These are phyloP conservation scores for Bostrychus sinensis DNA, from an alignment of 2,113 vertebrate genomes.

Conservation along the genomic window DNA sequence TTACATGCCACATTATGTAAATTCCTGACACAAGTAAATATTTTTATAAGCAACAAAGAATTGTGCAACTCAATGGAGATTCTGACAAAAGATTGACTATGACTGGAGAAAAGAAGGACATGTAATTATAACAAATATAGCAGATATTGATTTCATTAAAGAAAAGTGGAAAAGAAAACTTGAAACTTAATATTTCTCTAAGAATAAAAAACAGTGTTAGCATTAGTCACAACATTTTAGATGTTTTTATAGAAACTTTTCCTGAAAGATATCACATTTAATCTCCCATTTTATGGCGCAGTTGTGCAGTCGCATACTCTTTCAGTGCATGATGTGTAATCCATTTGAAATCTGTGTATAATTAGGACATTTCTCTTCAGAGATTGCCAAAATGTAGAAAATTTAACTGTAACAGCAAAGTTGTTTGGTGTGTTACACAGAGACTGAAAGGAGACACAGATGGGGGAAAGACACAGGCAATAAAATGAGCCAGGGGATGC, in stretches of 20 bases:
- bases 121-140: neutral
- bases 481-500: slow-evolving; percentile 54
- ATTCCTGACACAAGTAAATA: neutral
- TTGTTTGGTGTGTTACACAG: neutral
- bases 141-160: slow-evolving; percentile 21
- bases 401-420: neutral
- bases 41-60: neutral
- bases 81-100: neutral
- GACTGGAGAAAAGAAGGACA: neutral
- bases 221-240: neutral
- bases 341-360: neutral
- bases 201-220: slow-evolving; percentile 5
- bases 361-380: neutral
- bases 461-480: slow-evolving; percentile 25
- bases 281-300: neutral
- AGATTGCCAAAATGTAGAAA: slow-evolving; percentile 4
- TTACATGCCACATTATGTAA: neutral
- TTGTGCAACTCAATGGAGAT: neutral
- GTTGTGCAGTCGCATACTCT: neutral
- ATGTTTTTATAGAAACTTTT: neutral
- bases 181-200: slow-evolving; percentile 33
- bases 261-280: slow-evolving; percentile 1
- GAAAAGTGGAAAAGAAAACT: slow-evolving; percentile 22
- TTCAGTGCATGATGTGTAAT: neutral
- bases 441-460: slow-evolving; percentile 30